These are phyloP conservation scores for Thamnophis sirtalis DNA, from an alignment of 2,113 vertebrate genomes.

Conservation along the genomic window DNA sequence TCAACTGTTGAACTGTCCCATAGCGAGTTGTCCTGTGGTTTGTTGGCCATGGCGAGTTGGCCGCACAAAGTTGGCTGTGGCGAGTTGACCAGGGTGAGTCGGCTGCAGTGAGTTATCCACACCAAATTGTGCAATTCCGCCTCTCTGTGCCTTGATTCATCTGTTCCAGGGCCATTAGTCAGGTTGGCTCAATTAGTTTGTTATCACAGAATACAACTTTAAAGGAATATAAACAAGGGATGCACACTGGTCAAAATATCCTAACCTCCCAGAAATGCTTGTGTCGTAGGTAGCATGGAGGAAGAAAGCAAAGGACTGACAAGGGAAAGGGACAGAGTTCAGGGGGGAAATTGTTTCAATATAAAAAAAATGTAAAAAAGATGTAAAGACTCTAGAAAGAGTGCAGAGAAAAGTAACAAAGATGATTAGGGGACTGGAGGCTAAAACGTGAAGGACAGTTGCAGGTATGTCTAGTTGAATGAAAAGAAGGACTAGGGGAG, in stretches of 20 bases:
- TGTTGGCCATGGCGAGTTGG: not conserved
- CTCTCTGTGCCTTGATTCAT: not conserved
- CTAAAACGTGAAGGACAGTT: too few relatives aligned
- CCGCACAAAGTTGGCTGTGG: too few relatives aligned
- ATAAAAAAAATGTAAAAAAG: too few relatives aligned
- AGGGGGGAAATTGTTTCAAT: not conserved
- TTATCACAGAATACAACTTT: not conserved
- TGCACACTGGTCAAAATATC: not conserved
- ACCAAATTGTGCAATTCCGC: not conserved
- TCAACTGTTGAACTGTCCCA: not conserved
- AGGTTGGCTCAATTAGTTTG: not conserved
- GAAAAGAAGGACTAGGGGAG: too few relatives aligned
- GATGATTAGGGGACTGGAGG: too few relatives aligned
- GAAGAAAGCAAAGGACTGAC: not conserved
- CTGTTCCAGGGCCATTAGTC: not conserved
- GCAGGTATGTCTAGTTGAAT: too few relatives aligned
- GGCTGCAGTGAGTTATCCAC: not conserved
- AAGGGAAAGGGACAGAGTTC: not conserved
- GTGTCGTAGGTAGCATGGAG: not conserved
- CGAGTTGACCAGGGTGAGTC: too few relatives aligned
- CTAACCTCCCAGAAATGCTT: not conserved
- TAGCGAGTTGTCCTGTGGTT: not conserved
- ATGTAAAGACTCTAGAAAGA: too few relatives aligned
- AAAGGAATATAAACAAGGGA: not conserved
- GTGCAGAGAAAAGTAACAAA: too few relatives aligned